Conservation (phyloP, 2,888 invertebrate species). For the Erebia palarica region DNA sequence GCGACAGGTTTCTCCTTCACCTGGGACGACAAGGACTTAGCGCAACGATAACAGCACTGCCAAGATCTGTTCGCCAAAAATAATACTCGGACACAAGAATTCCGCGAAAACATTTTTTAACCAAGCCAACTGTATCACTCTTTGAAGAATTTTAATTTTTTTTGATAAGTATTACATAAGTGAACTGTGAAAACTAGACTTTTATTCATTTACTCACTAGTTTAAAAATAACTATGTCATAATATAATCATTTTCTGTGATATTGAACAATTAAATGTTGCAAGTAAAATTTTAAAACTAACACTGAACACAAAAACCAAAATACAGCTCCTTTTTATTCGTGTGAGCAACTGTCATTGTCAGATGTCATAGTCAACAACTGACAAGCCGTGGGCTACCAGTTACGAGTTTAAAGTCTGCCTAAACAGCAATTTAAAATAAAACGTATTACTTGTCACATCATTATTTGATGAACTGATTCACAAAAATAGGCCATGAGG, state of each 20-base stretch:
- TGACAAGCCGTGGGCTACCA: background rate
- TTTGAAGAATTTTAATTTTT: background rate
- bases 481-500: too few relatives aligned
- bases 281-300: conserved; percentile 18
- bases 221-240: conserved; percentile 16
- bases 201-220: conserved; percentile 1
- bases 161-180: conserved; percentile 34
- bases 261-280: conserved; percentile 3
- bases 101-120: conserved; percentile 58
- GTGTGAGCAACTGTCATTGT: conserved; percentile 1
- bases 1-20: conserved; percentile 47
- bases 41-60: conserved; percentile 60
- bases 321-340: conserved; percentile 21
- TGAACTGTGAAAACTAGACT: background rate
- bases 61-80: conserved; percentile 57
- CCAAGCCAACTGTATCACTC: background rate
- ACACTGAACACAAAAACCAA: conserved; percentile 10
- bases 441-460: too few relatives aligned
- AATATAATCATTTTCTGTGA: background rate
- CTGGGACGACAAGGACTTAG: conserved; percentile 63
- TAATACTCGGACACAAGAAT: conserved; percentile 53
- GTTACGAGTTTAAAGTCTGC: background rate
- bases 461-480: too few relatives aligned
- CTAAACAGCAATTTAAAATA: background rate
- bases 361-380: conserved; percentile 3